Conservation (phyloP, 2,888 invertebrate genomes). For the Coelogynopora nodosa region DNA sequence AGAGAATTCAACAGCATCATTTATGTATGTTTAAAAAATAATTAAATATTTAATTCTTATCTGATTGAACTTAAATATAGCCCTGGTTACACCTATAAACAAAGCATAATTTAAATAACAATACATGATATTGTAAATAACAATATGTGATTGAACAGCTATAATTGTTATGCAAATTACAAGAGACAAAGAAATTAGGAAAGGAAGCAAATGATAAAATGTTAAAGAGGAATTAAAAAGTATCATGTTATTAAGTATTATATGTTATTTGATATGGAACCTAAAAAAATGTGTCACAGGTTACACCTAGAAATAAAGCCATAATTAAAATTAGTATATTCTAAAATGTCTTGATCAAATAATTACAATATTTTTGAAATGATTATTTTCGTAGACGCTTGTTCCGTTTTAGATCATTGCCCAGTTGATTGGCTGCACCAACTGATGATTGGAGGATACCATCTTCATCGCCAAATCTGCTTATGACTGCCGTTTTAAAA, state of each 20-base stretch:
- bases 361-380: background rate
- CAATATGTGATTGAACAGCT: background rate
- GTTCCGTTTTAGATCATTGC: slow-evolving; percentile 6
- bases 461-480: slow-evolving; percentile 1
- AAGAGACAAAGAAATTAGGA: background rate
- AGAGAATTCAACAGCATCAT: background rate
- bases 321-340: background rate
- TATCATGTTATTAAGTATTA: too few relatives aligned
- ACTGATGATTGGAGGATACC: slow-evolving; percentile 15
- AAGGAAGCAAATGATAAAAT: background rate
- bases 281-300: background rate
- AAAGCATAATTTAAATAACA: background rate
- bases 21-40: background rate
- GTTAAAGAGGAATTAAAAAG: background rate
- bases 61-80: background rate
- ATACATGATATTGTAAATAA: background rate
- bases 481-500: background rate
- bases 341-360: background rate
- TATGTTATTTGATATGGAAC: background rate
- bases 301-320: background rate
- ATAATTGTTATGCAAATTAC: background rate
- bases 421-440: background rate
- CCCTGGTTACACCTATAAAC: background rate
- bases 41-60: background rate
- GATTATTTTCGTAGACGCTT: background rate